Evolutionary conservation across 2,888 invertebrate species (phyloP), one percentile per base, ranked within the genome.

Genomic region (Archips crataeganus): DNA sequence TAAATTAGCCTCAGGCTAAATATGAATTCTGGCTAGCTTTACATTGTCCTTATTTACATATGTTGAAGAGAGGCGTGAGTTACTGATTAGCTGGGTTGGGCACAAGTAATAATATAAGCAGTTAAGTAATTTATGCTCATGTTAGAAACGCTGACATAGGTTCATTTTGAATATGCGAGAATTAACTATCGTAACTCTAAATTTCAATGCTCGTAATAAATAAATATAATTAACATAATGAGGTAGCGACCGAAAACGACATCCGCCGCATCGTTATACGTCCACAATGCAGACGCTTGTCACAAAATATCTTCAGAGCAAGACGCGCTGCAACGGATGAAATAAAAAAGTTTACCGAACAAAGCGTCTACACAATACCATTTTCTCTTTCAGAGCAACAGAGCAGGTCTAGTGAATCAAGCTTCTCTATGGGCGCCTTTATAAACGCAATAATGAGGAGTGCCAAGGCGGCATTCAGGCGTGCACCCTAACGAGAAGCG

Each of bases 391-490:
- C 92, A 93, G 80, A 79, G 86, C 84, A 85, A 85, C 87, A 82
- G 83, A 87, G 89, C 89, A 86, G 85, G 89, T 90, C 93, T 93
- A 90, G 92, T 92, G 90, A 92, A 93, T 92, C 92, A 89, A 84
- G 85, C 82, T 85, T 86, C 87, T 93, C 87, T 93, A 93, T 93
- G 86, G 91, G 82, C 85, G 92, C 92, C 87, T 94, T 94, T 93
- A 94, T 94, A 93, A 93, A 93, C 93, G 93, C 93, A 93, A 94
- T 94, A 94, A 94, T 93, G 93, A 93, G 93, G 84, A 93, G 91
- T 91, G 89, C 89, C 89, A 90, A 92, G 89, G 90, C 90, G 90
- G 91, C 88, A 93, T 94, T 94, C 91, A 94, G 81, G 86, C 90
- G 87, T 85, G 84, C 87, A 82, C 86, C 82, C 85, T 93, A 93